Percentiles rank a stretch among this genome's conserved stretches.
Conservation (phyloP, 2,888 invertebrate genomes). For the Diloba caeruleocephala region DNA sequence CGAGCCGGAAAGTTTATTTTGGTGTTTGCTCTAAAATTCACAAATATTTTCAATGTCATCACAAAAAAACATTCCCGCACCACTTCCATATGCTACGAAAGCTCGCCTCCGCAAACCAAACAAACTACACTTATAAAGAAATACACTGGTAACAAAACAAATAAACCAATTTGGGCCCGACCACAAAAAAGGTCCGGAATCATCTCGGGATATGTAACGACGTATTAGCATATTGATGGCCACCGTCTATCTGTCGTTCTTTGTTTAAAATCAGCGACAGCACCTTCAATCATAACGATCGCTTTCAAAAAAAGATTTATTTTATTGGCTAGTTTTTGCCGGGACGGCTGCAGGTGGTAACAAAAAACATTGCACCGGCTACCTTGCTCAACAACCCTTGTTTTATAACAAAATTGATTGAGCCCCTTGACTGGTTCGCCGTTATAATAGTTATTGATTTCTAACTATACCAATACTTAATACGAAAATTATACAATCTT, state of each 20-base stretch:
- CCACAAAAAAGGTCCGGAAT: constrained; percentile 77
- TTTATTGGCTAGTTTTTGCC: constrained; percentile 78
- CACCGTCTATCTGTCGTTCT: constrained; percentile 79
- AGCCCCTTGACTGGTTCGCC: constrained; percentile 26
- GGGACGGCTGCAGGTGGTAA: constrained; percentile 76
- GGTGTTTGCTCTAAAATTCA: constrained; percentile 52
- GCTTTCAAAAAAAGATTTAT: constrained; percentile 75
- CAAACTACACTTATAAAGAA: constrained; percentile 79
- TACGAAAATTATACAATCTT: constrained; percentile 27
- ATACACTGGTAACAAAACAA: constrained; percentile 84
- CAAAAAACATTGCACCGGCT: constrained; percentile 63
- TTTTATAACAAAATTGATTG: constrained; percentile 50
- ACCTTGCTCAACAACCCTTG: constrained; percentile 44
- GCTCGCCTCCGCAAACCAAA: constrained; percentile 78
- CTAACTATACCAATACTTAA: constrained; percentile 26
- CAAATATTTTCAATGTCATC: constrained; percentile 54
- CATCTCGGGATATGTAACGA: constrained; percentile 72
- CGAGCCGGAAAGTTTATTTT: constrained; percentile 54
- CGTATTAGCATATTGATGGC: constrained; percentile 88
- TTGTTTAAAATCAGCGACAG: constrained; percentile 88
- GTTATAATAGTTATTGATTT: constrained; percentile 34
- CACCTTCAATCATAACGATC: constrained; percentile 85
- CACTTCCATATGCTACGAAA: constrained; percentile 70
- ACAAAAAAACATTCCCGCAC: constrained; percentile 49
- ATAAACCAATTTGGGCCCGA: constrained; percentile 83